A percentile compares a stretch with the other conserved stretches of the same genome.
phyloP scores from a whole-genome alignment of 2,888 invertebrate species.

The Galeruca laticollis region DNA sequence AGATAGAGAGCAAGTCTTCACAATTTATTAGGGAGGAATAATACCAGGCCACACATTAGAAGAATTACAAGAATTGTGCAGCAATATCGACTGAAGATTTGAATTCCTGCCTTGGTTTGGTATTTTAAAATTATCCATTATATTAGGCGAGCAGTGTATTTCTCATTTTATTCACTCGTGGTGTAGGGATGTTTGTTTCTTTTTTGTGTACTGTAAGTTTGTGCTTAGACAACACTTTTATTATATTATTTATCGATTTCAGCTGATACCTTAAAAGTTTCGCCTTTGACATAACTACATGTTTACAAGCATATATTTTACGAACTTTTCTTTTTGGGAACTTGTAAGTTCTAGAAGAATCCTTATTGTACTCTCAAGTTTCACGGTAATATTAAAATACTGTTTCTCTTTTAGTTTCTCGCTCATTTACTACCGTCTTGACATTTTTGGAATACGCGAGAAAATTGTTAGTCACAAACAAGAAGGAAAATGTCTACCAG shows the following conservation, averaged over 20 bases:
- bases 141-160: no score
- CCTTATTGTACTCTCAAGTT: constrained; percentile 2
- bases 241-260: not conserved
- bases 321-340: not conserved
- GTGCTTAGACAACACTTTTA: no score
- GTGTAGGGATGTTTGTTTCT: no score
- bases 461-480: constrained; percentile 16
- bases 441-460: constrained; percentile 12
- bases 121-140: no score
- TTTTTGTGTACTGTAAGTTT: no score
- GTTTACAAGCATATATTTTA: not conserved
- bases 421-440: constrained; percentile 10
- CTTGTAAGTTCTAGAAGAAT: not conserved
- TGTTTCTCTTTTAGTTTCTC: not conserved
- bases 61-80: no score
- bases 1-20: no score
- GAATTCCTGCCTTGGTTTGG: no score
- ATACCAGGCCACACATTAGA: no score
- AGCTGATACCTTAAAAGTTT: not conserved
- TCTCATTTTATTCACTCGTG: no score
- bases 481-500: constrained; percentile 21
- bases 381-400: not conserved
- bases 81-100: no score
- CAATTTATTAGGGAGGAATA: no score
- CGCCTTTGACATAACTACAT: not conserved